Base-by-base conservation (phyloP, 2,797 vertebrate species). In the Avahi laniger region DNA sequence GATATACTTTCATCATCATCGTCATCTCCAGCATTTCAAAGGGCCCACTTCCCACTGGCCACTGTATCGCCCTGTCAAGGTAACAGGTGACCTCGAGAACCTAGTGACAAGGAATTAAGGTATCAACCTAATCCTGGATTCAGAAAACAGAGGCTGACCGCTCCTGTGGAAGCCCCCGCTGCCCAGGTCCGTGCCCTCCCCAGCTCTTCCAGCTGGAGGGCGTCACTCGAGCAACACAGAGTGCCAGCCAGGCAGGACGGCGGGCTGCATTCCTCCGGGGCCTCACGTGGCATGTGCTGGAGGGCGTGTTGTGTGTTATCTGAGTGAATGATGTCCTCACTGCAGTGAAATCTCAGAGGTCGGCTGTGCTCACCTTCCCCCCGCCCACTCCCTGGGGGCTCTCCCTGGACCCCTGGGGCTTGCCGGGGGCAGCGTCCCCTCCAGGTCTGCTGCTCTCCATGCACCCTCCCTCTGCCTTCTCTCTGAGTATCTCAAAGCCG, bases 391-490 rank as follows among this genome's bases (percentile, higher is more conserved):
- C 43, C 7, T 35, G 4, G 76, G 69, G 90, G 5, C 43, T 94
- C 90, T 59, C 79, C 63, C 43, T 89, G 18, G 3, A 70, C 76
- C 78, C 1, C 0, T 57, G 87, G 92, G 92, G 75, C 61, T 97
- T 33, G 38, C 9, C 41, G 41, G 84, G 83, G 65, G 92, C 93
- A 46, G 87, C n/a, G 22, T 5, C 17, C 38, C 35, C 20, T 84
- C 82, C 57, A 97, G 81, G 94, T 81, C 88, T 65, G 81, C 88
- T 92, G 91, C 75, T 94, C 26, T 81, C 41, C 2, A 4, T 30
- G 65, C 9, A 91, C 65, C 79, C 87, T 78, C 96, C 91, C 8
- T 24, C 54, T 90, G 38, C 84, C 41, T 88, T n/a, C 65, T 41
- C 38, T 65, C 70, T 12, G 33, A 88, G 76, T 4, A 52, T 78